phyloP scores from a whole-genome alignment of 1,140 invertebrate species.

The Leptopilina clavipes region DNA sequence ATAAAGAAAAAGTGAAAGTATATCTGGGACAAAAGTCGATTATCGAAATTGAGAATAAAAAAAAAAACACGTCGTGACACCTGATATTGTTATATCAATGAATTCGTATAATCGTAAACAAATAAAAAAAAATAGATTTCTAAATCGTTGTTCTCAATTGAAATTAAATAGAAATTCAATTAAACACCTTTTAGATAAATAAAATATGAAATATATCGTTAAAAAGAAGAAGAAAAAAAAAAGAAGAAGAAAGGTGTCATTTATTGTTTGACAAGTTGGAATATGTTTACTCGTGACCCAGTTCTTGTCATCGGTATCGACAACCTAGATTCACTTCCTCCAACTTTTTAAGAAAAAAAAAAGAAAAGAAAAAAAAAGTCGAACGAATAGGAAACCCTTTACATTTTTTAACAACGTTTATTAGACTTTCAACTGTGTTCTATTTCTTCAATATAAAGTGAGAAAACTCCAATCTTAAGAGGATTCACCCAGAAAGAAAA shows the following conservation, averaged over 20 bases:
- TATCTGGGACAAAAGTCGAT: slow-evolving; percentile 10
- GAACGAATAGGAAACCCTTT: slow-evolving; percentile 4
- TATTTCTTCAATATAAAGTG: slow-evolving; percentile 16
- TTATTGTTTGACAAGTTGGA: slow-evolving; percentile 56
- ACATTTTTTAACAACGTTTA: slow-evolving; percentile 15
- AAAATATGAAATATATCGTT: too few species aligned
- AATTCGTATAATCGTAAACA: too few species aligned
- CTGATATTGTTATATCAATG: not conserved
- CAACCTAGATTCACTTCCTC: slow-evolving; percentile 67
- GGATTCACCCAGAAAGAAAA: slow-evolving; percentile 18
- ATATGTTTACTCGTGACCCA: slow-evolving; percentile 63
- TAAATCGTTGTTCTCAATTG: not conserved
- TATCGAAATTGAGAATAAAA: slow-evolving; percentile 26
- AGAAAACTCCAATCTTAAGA: not conserved
- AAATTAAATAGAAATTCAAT: not conserved
- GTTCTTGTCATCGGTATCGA: slow-evolving; percentile 62
- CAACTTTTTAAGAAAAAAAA: slow-evolving; percentile 37
- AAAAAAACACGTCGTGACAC: not conserved
- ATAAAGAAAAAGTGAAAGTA: slow-evolving; percentile 22
- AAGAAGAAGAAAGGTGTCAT: slow-evolving; percentile 19
- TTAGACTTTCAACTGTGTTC: slow-evolving; percentile 20
- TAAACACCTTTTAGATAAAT: not conserved
- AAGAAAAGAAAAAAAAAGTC: slow-evolving; percentile 1
- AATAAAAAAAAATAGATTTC: not conserved
- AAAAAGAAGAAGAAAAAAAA: too few species aligned